These are phyloP conservation scores for Exephanes ischioxanthus DNA, from an alignment of 2,888 invertebrate genomes.

Conservation along the genomic window DNA sequence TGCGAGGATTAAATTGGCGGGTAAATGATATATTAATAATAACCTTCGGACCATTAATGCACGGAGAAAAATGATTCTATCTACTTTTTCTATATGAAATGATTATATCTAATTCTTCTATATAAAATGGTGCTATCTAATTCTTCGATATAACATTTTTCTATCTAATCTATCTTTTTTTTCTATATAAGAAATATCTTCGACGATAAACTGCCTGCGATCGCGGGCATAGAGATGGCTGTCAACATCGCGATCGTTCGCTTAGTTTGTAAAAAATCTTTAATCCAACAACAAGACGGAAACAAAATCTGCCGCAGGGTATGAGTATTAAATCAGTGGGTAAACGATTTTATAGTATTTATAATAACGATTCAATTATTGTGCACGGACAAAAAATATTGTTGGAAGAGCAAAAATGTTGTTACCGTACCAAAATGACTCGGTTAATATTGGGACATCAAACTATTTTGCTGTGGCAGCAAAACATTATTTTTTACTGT, in stretches of 20 bases:
- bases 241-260: not conserved
- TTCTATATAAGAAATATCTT: not conserved
- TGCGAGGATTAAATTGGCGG: not conserved
- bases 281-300: conserved; percentile 17
- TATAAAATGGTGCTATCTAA: too few species aligned
- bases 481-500: too few species aligned
- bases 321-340: not conserved
- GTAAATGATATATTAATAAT: not conserved
- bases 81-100: too few species aligned
- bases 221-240: not conserved
- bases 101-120: too few species aligned
- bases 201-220: not conserved
- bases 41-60: not conserved
- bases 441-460: too few species aligned
- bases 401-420: too few species aligned
- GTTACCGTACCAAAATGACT: too few species aligned
- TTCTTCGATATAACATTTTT: too few species aligned
- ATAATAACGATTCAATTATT: not conserved
- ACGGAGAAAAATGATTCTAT: not conserved
- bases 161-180: too few species aligned
- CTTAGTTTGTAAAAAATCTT: not conserved
- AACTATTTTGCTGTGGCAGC: too few species aligned
- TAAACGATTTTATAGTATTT: not conserved
- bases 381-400: not conserved
- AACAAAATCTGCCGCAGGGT: not conserved